phyloP scores from a whole-genome alignment of 2,888 invertebrate genomes.

The Athalia circularis region DNA sequence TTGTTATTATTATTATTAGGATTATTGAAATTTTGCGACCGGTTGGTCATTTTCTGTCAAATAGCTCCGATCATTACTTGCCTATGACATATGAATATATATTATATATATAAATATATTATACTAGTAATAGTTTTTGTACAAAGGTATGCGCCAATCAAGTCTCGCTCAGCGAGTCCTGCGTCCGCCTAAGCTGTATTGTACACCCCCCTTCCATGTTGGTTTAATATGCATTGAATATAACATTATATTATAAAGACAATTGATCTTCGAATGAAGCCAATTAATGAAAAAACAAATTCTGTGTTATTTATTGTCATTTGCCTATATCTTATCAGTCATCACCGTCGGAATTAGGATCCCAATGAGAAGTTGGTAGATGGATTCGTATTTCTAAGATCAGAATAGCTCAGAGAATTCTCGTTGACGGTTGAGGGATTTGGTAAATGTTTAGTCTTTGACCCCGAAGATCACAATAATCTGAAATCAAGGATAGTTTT shows the following conservation, averaged over 20 bases:
- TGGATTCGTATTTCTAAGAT: too few relatives aligned
- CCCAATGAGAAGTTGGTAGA: too few relatives aligned
- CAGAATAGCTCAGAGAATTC: too few relatives aligned
- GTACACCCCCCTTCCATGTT: conserved; percentile 62
- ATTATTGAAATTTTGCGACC: neutral
- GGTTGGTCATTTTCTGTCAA: neutral
- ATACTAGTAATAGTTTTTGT: conserved; percentile 70
- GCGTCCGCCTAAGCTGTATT: conserved; percentile 65
- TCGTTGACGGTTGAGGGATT: too few relatives aligned
- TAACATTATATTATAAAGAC: conserved; percentile 62
- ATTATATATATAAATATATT: conserved; percentile 61
- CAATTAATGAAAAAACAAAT: conserved; percentile 60
- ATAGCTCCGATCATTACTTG: conserved; percentile 61
- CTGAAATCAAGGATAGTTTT: too few relatives aligned
- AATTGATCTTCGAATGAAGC: conserved; percentile 68
- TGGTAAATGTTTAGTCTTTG: too few relatives aligned
- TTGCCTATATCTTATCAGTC: too few relatives aligned
- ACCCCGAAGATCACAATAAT: too few relatives aligned
- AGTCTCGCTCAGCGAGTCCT: conserved; percentile 61
- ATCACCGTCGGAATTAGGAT: too few relatives aligned
- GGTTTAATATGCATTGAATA: conserved; percentile 63
- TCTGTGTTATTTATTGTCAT: neutral
- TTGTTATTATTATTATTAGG: neutral
- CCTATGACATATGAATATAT: conserved; percentile 64
- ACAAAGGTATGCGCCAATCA: conserved; percentile 66